Base-by-base conservation (phyloP, 1,140 invertebrate species). In the Heliconius hewitsoni region DNA sequence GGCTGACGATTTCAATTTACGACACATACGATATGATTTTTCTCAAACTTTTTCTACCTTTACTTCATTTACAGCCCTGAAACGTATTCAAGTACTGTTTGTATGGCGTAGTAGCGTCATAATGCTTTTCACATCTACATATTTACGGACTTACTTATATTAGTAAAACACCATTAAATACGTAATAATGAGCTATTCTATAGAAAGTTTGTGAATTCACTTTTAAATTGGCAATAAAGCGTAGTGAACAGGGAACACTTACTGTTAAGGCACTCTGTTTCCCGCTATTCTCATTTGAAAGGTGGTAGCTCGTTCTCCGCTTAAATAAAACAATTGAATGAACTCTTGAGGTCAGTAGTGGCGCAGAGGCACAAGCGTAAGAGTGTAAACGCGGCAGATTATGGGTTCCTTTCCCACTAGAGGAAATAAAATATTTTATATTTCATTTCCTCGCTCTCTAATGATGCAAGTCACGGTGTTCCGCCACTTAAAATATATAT, bases 111-210 rank as follows among this genome's bases (percentile, higher is more conserved):
- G 52, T 74, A 52, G 50, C 74, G 52, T 74, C 60, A 80, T 76
- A 72, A 60, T 80, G 74, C 27, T 46, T 66, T 52, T 79, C 73
- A 66, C 27, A 23, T 55, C 77, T 82, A 46, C 42, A 46, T 46
- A 79, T 75, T 78, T 78, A 79, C 70, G 74, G 81, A 66, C 52
- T n/a, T 37, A 46, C 57, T 57, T 80, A 30, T 66, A 66, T 66
- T 66, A 66, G 23, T 66, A 66, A 66, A 4, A 30, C 27, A 66
- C 3, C 60, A 66, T 66, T 66, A 23, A 0, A 27, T 13, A 66
- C 27, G 30, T 13, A 30, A 30, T 30, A 66, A 30, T 66, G 60
- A 66, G 27, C n/a, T 30, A 66, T 30, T 66, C 27, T 30, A 66
- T 30, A 27, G 4, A n/a, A 66, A 30, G 30, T 66, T 3, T 66